phyloP scores from a whole-genome alignment of 1,140 invertebrate genomes.

The Zaprionus inermis region DNA sequence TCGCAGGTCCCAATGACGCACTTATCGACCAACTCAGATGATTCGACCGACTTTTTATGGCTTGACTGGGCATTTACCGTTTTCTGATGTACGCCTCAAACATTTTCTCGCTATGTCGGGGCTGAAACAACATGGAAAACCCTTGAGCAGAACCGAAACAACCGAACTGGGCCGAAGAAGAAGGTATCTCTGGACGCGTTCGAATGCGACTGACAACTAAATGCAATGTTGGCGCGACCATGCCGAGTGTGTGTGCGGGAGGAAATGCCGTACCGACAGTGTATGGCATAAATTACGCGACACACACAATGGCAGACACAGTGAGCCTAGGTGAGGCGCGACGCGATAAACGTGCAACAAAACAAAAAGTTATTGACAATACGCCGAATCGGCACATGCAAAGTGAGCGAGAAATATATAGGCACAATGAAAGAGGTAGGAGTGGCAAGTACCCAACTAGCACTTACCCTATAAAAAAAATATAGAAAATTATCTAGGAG shows the following conservation, averaged over 20 bases:
- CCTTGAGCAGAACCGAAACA: constrained; percentile 18
- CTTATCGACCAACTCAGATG: constrained; percentile 24
- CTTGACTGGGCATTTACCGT: constrained; percentile 55
- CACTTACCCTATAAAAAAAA: constrained; percentile 8
- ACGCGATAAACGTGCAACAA: constrained; percentile 33
- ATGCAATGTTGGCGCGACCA: constrained; percentile 46
- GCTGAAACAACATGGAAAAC: constrained; percentile 65
- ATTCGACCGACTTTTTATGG: constrained; percentile 46
- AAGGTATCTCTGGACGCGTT: constrained; percentile 53
- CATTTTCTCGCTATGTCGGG: constrained; percentile 68
- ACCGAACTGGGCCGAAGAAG: constrained; percentile 14
- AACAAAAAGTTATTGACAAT: constrained; percentile 63
- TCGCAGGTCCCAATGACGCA: constrained; percentile 12
- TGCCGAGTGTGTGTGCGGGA: constrained; percentile 10
- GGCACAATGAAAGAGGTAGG: constrained; percentile 39
- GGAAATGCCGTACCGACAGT: constrained; percentile 25
- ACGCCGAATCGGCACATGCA: constrained; percentile 63
- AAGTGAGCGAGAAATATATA: constrained; percentile 61
- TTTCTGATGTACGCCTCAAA: constrained; percentile 78
- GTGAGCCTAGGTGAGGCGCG: not conserved
- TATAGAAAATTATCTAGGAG: not conserved
- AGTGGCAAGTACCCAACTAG: not conserved
- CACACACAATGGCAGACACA: constrained; percentile 43
- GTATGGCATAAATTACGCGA: constrained; percentile 69
- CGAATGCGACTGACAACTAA: constrained; percentile 60